Conservation (phyloP, 2,888 invertebrate species). For the Torymus tubicola region DNA sequence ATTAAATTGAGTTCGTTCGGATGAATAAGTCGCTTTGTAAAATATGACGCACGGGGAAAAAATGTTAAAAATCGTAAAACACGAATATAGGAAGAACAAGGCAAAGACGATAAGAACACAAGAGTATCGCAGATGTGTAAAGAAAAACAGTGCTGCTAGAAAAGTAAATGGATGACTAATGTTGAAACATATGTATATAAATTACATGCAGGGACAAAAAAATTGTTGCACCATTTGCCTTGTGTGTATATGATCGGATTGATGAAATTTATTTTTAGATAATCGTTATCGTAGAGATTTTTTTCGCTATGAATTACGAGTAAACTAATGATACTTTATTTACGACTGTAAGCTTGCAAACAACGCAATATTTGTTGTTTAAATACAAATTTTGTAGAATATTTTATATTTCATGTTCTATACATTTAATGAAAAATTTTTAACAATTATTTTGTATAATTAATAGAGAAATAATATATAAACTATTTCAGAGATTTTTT, state of each 20-base stretch:
- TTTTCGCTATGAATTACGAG: too few species aligned
- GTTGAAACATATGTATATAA: neutral
- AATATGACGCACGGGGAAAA: neutral
- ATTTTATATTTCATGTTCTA: too few species aligned
- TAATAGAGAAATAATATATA: neutral
- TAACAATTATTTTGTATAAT: neutral
- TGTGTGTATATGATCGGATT: neutral
- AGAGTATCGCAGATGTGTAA: neutral
- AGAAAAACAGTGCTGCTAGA: neutral
- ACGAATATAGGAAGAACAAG: too few species aligned
- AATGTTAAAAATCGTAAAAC: neutral
- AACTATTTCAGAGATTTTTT: neutral
- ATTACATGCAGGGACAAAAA: neutral
- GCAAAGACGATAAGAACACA: neutral
- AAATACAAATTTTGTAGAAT: too few species aligned
- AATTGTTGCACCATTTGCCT: slow-evolving; percentile 1
- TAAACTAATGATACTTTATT: too few species aligned
- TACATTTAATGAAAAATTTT: neutral
- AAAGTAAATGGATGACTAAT: slow-evolving; percentile 23
- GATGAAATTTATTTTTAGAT: slow-evolving; percentile 15
- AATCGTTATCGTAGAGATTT: neutral
- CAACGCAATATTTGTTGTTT: too few species aligned
- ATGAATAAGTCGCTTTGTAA: neutral
- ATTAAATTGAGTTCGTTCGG: slow-evolving; percentile 12
- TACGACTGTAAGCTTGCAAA: too few species aligned